Evolutionary conservation across 2,797 vertebrate species (phyloP).

Genomic region (Manis pentadactyla): DNA sequence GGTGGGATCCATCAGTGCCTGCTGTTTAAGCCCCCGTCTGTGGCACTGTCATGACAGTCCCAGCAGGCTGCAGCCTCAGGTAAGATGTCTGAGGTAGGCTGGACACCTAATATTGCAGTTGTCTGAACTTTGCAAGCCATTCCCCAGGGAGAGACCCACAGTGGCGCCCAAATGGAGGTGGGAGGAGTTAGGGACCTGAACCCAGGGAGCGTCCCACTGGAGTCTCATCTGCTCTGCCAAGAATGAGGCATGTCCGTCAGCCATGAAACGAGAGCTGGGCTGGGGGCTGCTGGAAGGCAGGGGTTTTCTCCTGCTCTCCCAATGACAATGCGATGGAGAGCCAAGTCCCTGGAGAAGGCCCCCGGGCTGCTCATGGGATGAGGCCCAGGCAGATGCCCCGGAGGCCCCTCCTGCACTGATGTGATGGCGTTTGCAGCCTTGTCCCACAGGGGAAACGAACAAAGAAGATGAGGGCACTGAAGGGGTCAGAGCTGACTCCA

Average conservation of each 20-base stretch:
- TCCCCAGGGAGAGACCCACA: background rate
- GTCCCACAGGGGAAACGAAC: background rate
- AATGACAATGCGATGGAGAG: accelerated
- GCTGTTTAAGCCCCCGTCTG: accelerated
- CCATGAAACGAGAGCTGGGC: accelerated
- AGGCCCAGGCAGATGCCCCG: background rate
- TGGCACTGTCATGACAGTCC: accelerated
- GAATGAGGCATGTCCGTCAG: accelerated
- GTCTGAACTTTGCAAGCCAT: background rate
- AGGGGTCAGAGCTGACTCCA: background rate
- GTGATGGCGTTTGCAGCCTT: too few relatives aligned
- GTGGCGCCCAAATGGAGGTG: background rate
- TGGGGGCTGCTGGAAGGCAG: background rate
- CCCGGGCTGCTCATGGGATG: accelerated
- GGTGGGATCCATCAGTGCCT: accelerated
- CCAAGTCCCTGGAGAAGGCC: background rate
- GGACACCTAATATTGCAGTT: background rate
- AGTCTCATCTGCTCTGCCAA: background rate
- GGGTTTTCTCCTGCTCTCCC: background rate
- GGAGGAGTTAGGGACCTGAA: background rate
- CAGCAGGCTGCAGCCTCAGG: background rate
- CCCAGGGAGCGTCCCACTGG: background rate
- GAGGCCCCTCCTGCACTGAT: accelerated
- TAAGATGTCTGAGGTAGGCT: background rate
- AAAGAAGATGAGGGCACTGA: accelerated